Base-by-base conservation (phyloP, 2,797 vertebrate species). In the Agapornis canus region DNA sequence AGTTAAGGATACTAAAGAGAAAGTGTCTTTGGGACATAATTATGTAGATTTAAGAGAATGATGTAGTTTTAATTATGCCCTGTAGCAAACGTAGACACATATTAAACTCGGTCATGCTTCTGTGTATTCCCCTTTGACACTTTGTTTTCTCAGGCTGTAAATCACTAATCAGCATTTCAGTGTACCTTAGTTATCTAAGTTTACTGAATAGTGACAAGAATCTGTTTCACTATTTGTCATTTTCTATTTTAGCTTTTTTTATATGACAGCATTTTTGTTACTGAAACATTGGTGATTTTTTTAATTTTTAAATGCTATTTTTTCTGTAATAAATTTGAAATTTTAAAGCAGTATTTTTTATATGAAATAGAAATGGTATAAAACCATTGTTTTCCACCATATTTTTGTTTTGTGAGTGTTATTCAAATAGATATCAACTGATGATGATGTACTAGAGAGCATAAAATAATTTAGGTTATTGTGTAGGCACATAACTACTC, bases 31-130 rank as follows among this genome's bases (percentile, higher is more conserved):
- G 91, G 93, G 96, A 95, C 75, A 83, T 97, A 97, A 97, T 97
- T 97, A 95, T 96, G 91, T 97, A 97, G 95, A 97, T 97, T 98
- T 97, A 93, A 96, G 94, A 93, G 80, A 94, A 57, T 77, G 86
- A 93, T 96, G 85, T 96, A 88, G 37, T 96, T 97, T 97, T 96
- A 97, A 97, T 98, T 98, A 95, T 96, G 82, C 93, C 94, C 85
- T 86, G 77, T 94, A 96, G 95, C 95, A 96, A 94, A 91, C 85
- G 45, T 86, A 76, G 90, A 91, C 94, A 81, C 86, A 79, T 96
- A 82, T 97, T 97, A 96, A 97, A 77, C 68, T 95, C 88, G 92
- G 23, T 81, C n/a, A 31, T 91, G 70, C 93, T 92, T 97, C 43
- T 90, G 22, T 95, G 48, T 95, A 85, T 96, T 97, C 97, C 64